Base-by-base conservation (phyloP, 2,888 invertebrate species). In the Alitta virens region DNA sequence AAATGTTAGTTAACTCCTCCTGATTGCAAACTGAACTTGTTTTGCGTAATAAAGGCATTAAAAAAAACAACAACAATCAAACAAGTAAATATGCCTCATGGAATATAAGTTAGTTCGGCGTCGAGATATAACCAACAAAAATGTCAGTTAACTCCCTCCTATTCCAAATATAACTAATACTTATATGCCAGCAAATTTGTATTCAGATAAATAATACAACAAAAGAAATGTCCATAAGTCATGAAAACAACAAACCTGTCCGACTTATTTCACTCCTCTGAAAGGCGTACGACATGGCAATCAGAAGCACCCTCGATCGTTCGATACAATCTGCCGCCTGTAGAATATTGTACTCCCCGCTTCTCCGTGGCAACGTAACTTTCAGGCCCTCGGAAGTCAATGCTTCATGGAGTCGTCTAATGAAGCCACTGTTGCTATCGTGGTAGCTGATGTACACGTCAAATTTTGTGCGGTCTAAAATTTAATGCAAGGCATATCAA, bases 371-470 rank as follows among this genome's bases (percentile, higher is more conserved):
- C 3, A 51, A 18, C 51, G 59, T 51, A 50, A 59, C 59, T 18
- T 50, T 25, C 51, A 59, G 25, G 2, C 59, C 59, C 26, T 59
- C 59, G 24, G 25, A 18, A 23, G 50, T 27, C 12, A 59, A 51
- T n/a, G 59, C 51, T 33, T 18, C 38, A 38, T 50, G 33, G 23
- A 59, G 42, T n/a, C 49, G 59, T 38, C 38, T 25, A 38, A 59
- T 50, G 52, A 59, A 59, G 24, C 51, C 59, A 23, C 52, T 23
- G 24, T 23, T 23, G n/a, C n/a, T 49, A 1, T 3, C 1, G 21
- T 58, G 50, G 50, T 58, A 46, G 33, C 58, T 58, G 49, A 58
- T 25, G 50, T 58, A 58, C 27, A 58, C 46, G 50, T 58, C 58
- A 42, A 49, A 12, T 33, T 58, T 58, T n/a, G 49, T 33, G 33